A percentile compares a stretch with the other conserved stretches of the same genome.
Evolutionary conservation across 1,140 invertebrate genomes (phyloP).

Genomic region (Popillia japonica): DNA sequence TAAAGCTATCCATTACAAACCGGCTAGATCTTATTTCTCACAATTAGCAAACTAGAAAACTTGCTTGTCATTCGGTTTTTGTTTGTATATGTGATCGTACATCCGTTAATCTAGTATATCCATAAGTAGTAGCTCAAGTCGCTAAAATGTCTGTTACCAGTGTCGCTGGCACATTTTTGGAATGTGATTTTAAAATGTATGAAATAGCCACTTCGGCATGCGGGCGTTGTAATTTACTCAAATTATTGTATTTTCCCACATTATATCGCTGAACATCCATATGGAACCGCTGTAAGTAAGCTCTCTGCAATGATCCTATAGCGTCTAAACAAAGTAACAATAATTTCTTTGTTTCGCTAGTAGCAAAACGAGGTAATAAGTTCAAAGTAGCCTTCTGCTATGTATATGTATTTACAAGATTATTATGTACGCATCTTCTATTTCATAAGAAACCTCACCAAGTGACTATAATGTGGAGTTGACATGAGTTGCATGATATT

Average conservation of each 20-base stretch:
- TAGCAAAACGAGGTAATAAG: neutral
- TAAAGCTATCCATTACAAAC: no score
- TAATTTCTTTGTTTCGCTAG: neutral
- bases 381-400: neutral
- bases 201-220: neutral
- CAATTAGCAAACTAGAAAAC: neutral
- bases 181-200: slow-evolving; percentile 12
- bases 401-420: neutral
- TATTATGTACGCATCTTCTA: neutral
- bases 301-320: neutral
- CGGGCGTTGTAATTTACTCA: neutral
- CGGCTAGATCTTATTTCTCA: neutral
- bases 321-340: neutral
- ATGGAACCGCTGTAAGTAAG: neutral
- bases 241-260: neutral
- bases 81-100: neutral
- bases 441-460: neutral
- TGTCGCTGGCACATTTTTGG: neutral
- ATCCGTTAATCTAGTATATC: no score
- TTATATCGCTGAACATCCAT: neutral
- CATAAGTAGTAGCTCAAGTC: no score
- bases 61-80: neutral
- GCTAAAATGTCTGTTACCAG: no score
- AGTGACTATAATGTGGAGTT: no score
- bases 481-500: no score